Conservation (phyloP, 2,113 vertebrate species). For the Ardeotis arabs region DNA sequence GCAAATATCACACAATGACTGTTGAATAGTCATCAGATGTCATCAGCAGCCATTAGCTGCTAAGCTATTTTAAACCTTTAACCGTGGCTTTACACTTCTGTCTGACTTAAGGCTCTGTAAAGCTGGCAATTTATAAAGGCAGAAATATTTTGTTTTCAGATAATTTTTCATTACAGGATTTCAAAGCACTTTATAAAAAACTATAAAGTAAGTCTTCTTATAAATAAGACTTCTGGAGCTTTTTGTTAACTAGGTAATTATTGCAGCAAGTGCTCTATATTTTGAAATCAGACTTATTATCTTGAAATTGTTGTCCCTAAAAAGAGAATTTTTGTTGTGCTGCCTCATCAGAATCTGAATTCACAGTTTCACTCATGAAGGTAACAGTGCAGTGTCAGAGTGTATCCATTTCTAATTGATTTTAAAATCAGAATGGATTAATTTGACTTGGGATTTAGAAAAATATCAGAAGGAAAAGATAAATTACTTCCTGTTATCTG, state of each 20-base stretch:
- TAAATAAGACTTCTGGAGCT: not conserved
- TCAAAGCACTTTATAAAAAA: not conserved
- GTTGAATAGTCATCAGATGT: not conserved
- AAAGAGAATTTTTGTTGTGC: not conserved
- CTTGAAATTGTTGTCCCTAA: not conserved
- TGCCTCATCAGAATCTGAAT: not conserved
- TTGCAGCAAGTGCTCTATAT: not conserved
- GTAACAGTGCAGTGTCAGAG: not conserved
- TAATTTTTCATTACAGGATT: not conserved
- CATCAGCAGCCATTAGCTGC: not conserved
- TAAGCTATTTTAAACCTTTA: not conserved
- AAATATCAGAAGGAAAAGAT: not conserved
- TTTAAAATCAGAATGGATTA: constrained; percentile 7
- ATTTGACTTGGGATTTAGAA: not conserved
- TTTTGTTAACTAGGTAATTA: not conserved
- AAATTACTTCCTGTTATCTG: constrained; percentile 38
- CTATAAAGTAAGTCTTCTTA: not conserved
- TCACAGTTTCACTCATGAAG: not conserved
- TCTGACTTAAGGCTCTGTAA: not conserved
- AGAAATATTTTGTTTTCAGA: not conserved
- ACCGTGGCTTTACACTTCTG: not conserved
- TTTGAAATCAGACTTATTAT: not conserved
- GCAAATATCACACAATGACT: not conserved
- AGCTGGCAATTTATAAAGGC: not conserved
- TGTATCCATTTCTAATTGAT: not conserved